A percentile compares a stretch with the other conserved stretches of the same genome.
Evolutionary conservation across 2,888 invertebrate genomes (phyloP).

Genomic region (Geotrupes spiniger): DNA sequence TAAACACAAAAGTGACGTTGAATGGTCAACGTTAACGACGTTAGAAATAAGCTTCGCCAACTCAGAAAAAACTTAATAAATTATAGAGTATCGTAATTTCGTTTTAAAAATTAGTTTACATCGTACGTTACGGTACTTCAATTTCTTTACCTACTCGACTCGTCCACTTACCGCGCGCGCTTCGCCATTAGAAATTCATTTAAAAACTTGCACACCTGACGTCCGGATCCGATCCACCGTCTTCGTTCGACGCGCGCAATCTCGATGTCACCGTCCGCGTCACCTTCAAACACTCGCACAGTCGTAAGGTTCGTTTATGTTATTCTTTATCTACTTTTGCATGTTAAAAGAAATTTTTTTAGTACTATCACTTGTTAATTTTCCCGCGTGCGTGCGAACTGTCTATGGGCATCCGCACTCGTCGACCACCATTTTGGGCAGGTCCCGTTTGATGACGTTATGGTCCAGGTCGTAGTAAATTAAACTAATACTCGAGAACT

Average conservation of each 20-base stretch:
- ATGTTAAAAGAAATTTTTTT: no score
- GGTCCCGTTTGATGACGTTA: slow-evolving; percentile 88
- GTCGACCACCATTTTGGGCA: slow-evolving; percentile 95
- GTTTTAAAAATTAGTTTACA: no score
- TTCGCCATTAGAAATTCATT: background rate
- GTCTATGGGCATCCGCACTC: slow-evolving; percentile 92
- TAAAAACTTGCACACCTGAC: background rate
- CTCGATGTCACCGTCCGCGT: background rate
- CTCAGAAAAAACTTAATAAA: no score
- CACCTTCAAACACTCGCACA: background rate
- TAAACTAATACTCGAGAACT: slow-evolving; percentile 88
- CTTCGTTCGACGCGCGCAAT: background rate
- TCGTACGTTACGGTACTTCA: no score
- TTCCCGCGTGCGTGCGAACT: no score
- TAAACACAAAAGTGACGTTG: no score
- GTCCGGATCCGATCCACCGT: background rate
- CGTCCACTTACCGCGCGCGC: background rate
- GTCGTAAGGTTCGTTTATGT: no score
- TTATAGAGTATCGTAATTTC: no score
- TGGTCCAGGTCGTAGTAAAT: slow-evolving; percentile 89
- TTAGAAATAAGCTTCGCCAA: no score
- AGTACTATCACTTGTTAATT: slow-evolving; percentile 3
- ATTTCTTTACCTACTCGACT: background rate
- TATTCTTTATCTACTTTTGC: no score
- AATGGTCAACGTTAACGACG: no score